phyloP scores from a whole-genome alignment of 2,888 invertebrate species.

The Chaitophorus viminalis region DNA sequence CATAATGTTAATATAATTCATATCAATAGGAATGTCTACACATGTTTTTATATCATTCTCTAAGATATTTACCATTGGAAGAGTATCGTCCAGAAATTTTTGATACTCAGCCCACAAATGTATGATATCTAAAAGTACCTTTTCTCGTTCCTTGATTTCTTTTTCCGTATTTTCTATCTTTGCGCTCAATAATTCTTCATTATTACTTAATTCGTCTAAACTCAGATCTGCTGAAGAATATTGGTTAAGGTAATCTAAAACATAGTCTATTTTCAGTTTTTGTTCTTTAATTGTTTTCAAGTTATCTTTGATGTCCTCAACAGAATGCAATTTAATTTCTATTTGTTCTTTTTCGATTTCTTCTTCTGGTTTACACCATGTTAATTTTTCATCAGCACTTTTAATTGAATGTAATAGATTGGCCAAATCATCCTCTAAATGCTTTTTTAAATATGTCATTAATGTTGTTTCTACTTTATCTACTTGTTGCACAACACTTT shows the following conservation, averaged over 20 bases:
- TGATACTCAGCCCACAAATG: constrained; percentile 45
- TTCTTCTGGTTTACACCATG: constrained; percentile 90
- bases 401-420: constrained; percentile 83
- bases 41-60: constrained; percentile 43
- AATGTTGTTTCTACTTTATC: constrained; percentile 83
- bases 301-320: constrained; percentile 73
- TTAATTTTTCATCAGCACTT: constrained; percentile 86
- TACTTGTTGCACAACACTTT: constrained; percentile 80
- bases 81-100: constrained; percentile 12
- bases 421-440: constrained; percentile 84
- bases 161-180: constrained; percentile 39
- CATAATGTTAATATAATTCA: background rate
- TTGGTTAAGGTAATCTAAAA: constrained; percentile 71
- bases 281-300: constrained; percentile 33
- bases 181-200: background rate
- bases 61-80: constrained; percentile 28
- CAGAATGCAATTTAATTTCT: constrained; percentile 86
- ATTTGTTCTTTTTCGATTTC: constrained; percentile 91
- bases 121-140: constrained; percentile 15
- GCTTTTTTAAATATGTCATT: constrained; percentile 84
- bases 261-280: constrained; percentile 71
- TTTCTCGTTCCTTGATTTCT: background rate
- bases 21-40: constrained; percentile 32
- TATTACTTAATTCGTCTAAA: constrained; percentile 20
- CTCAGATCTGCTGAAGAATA: constrained; percentile 6